A percentile compares a stretch with the other conserved stretches of the same genome.
phyloP scores from a whole-genome alignment of 2,113 vertebrate genomes.

The Neotragus pygmaeus region DNA sequence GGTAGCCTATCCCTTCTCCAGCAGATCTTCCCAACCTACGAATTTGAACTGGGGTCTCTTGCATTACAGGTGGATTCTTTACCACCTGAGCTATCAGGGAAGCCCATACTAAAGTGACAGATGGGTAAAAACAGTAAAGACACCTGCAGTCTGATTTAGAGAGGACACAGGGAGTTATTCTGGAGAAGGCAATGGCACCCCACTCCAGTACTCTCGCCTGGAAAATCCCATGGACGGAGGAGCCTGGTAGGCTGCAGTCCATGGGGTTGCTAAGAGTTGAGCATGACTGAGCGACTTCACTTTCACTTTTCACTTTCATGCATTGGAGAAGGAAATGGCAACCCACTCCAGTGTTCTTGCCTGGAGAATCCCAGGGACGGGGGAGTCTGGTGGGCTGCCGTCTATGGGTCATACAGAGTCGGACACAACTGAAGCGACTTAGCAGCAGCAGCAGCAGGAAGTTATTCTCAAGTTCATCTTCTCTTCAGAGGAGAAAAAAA shows the following conservation, averaged over 20 bases:
- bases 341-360: neutral
- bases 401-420: neutral
- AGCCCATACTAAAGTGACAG: neutral
- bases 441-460: neutral
- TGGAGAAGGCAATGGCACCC: neutral
- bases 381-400: neutral
- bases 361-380: neutral
- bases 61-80: neutral
- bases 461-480: neutral
- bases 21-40: neutral
- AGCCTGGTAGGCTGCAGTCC: neutral
- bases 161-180: neutral
- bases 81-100: neutral
- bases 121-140: neutral
- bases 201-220: neutral
- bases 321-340: neutral
- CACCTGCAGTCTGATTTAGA: neutral
- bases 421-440: neutral
- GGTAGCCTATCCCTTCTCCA: neutral
- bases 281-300: accelerated
- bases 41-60: neutral
- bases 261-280: neutral
- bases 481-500: neutral
- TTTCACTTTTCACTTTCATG: neutral
- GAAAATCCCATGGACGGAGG: neutral